phyloP scores from a whole-genome alignment of 2,797 vertebrate species.

The Anguilla anguilla region DNA sequence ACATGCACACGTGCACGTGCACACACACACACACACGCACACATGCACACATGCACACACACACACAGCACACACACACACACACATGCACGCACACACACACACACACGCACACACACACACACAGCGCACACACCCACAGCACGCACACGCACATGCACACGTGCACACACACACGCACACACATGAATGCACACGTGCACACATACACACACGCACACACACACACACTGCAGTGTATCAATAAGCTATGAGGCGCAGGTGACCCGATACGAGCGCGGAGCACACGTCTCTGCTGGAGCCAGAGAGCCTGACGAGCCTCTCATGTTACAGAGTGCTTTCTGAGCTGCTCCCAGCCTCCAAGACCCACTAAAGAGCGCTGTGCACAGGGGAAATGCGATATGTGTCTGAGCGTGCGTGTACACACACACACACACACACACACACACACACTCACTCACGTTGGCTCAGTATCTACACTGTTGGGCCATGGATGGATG shows the following conservation, averaged over 20 bases:
- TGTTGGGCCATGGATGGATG: not conserved
- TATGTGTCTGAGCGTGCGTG: not conserved
- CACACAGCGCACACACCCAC: not conserved
- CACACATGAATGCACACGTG: not conserved
- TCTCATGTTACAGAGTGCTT: slow-evolving; percentile 35
- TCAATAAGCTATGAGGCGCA: slow-evolving; percentile 25
- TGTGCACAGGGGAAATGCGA: not conserved
- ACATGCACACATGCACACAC: not conserved
- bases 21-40: too few relatives aligned
- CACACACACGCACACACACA: not conserved
- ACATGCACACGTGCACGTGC: not conserved
- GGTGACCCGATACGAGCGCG: slow-evolving; percentile 22
- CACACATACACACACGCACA: not conserved
- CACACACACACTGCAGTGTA: not conserved
- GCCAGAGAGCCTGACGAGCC: slow-evolving; percentile 7
- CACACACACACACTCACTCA: slow-evolving; percentile 25
- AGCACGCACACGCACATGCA: not conserved
- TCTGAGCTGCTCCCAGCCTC: not conserved
- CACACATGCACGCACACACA: not conserved
- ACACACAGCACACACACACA: not conserved
- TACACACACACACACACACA: not conserved
- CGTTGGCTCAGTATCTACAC: not conserved
- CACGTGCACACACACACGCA: not conserved
- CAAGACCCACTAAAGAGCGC: slow-evolving; percentile 6
- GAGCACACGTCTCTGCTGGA: slow-evolving; percentile 14